Conservation (phyloP, 2,113 vertebrate genomes). For the Menidia beryllina region DNA sequence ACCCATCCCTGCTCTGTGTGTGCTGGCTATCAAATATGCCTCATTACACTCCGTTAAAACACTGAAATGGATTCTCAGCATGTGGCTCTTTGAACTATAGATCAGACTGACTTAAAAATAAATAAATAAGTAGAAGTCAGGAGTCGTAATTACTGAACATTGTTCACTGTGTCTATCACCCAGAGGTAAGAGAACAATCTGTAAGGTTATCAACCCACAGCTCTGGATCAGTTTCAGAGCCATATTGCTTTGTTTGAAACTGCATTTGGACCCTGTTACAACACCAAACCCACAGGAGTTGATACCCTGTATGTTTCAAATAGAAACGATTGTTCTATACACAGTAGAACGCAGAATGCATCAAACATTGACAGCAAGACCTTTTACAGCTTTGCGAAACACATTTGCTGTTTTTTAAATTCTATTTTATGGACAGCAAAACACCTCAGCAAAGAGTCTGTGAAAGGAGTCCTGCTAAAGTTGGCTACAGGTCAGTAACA, state of each 20-base stretch:
- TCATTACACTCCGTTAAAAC: constrained; percentile 50
- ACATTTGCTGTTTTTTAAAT: too few species aligned
- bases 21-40: constrained; percentile 36
- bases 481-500: too few species aligned
- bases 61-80: constrained; percentile 36
- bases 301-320: too few species aligned
- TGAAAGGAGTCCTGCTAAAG: too few species aligned
- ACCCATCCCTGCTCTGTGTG: constrained; percentile 24
- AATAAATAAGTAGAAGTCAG: constrained; percentile 17
- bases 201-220: not conserved
- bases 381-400: too few species aligned
- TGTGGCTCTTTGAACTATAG: constrained; percentile 15
- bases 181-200: not conserved
- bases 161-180: constrained; percentile 34
- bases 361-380: too few species aligned
- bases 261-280: not conserved
- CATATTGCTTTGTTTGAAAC: not conserved
- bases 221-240: not conserved
- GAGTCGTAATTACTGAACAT: constrained; percentile 36
- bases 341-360: too few species aligned
- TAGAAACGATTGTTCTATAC: too few species aligned
- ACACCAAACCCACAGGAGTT: not conserved
- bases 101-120: constrained; percentile 26
- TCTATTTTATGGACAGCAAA: too few species aligned
- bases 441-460: too few species aligned